Percentiles rank a stretch among this genome's conserved stretches.
These are phyloP conservation scores for Phytoseiulus persimilis DNA, from an alignment of 2,888 invertebrate species.

Conservation along the genomic window DNA sequence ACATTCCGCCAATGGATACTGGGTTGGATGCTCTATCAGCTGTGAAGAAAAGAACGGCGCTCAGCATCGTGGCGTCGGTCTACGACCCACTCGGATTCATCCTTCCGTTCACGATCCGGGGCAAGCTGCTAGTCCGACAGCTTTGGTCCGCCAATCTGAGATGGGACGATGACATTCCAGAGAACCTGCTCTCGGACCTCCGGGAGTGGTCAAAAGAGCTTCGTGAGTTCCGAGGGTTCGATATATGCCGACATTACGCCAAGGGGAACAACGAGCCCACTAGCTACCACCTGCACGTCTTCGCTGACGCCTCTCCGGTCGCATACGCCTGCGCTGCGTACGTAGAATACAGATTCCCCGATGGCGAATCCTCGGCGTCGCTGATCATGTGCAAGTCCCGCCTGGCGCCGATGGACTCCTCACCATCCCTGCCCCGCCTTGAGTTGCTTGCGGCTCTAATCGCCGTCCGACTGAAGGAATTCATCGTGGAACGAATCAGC, in stretches of 20 bases:
- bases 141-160: slow-evolving; percentile 44
- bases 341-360: slow-evolving; percentile 42
- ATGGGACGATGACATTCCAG: slow-evolving; percentile 46
- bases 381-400: slow-evolving; percentile 44
- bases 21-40: not conserved
- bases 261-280: no score
- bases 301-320: no score
- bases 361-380: slow-evolving; percentile 43
- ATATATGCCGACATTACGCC: no score
- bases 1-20: not conserved
- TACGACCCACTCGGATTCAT: slow-evolving; percentile 45
- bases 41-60: slow-evolving; percentile 35
- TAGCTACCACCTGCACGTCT: no score
- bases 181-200: no score
- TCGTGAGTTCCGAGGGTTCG: no score
- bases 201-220: no score
- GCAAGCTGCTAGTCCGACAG: slow-evolving; percentile 46
- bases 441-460: no score
- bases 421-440: slow-evolving; percentile 45
- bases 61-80: slow-evolving; percentile 43
- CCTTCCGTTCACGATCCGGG: slow-evolving; percentile 41
- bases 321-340: not conserved
- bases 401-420: slow-evolving; percentile 45
- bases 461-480: not conserved
- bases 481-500: no score